Evolutionary conservation across 2,797 vertebrate species (phyloP), one percentile per base, ranked within the genome.

Genomic region (Sylvia borin): DNA sequence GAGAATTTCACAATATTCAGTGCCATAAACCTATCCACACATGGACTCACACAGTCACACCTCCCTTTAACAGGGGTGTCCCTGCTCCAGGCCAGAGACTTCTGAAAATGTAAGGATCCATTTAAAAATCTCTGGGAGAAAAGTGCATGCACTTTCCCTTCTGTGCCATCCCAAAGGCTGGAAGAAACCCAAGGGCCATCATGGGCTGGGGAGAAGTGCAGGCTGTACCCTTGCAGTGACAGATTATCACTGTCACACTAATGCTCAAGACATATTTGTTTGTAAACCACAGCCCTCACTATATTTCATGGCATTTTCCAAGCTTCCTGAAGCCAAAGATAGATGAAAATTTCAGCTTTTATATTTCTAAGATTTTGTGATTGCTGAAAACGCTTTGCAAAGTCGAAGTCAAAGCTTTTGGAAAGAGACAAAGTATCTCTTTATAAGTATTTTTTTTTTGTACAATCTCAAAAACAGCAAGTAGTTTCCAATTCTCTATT

Each of bases 41-140:
- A 26, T 24, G 62, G 51, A 17, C 19, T 17, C 25, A 1, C 2
- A 0, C 38, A n/a, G 26, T 34, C 34, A 27, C 16, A 4, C 16
- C 76, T 54, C 38, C 55, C 48, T 7, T 2, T 5, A 31, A 36
- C 42, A 32, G 11, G 15, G 34, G n/a, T 10, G 13, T 19, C 60
- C 77, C 66, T 26, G 9, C 42, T 48, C 36, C 1, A 4, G 15
- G 48, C 14, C 60, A 45, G 51, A 47, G 22, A 38, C 62, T 55
- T 26, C 4, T 13, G 43, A 79, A 94, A 76, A 88, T 8, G 4
- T 9, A 65, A 70, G 1, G 2, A 77, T 31, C 26, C 47, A 10
- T 50, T 68, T 27, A 13, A 80, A 83, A 94, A 75, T 54, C n/a
- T 34, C 27, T 6, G 10, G 16, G n/a, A 32, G 7, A 73, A 38